Evolutionary conservation across 2,888 invertebrate genomes (phyloP).

Genomic region (Epirrhoe tristata): DNA sequence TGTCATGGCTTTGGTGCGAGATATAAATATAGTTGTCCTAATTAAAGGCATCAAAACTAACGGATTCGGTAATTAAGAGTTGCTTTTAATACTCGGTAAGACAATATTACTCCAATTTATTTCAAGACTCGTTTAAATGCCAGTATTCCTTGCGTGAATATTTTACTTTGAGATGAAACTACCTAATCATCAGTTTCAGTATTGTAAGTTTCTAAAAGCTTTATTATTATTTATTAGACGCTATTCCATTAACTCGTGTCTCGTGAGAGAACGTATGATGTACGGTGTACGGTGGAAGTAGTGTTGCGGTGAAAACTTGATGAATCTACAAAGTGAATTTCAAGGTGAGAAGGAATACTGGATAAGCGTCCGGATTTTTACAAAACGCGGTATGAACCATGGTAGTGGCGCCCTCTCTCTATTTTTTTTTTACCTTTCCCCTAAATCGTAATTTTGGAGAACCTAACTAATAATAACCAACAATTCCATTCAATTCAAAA

Average conservation of each 20-base stretch:
- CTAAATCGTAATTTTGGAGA: too few relatives aligned
- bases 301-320: slow-evolving; percentile 43
- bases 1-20: too few relatives aligned
- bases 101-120: neutral
- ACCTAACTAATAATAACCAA: too few relatives aligned
- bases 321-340: slow-evolving; percentile 33
- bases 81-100: neutral
- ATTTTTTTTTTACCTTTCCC: too few relatives aligned
- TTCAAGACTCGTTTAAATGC: too few relatives aligned
- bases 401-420: too few relatives aligned
- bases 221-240: slow-evolving; percentile 17
- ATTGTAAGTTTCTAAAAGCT: slow-evolving; percentile 4
- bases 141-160: neutral
- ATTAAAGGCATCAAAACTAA: neutral
- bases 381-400: too few relatives aligned
- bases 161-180: neutral
- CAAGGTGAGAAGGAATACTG: slow-evolving; percentile 10
- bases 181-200: slow-evolving; percentile 1
- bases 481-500: too few relatives aligned
- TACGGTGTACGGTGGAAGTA: slow-evolving; percentile 38
- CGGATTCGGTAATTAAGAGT: neutral
- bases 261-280: slow-evolving; percentile 35
- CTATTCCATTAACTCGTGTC: slow-evolving; percentile 22
- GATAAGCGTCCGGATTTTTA: neutral
- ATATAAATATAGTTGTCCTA: neutral